Base-by-base conservation (phyloP, 2,797 vertebrate species). In the Coregonus suidteri region DNA sequence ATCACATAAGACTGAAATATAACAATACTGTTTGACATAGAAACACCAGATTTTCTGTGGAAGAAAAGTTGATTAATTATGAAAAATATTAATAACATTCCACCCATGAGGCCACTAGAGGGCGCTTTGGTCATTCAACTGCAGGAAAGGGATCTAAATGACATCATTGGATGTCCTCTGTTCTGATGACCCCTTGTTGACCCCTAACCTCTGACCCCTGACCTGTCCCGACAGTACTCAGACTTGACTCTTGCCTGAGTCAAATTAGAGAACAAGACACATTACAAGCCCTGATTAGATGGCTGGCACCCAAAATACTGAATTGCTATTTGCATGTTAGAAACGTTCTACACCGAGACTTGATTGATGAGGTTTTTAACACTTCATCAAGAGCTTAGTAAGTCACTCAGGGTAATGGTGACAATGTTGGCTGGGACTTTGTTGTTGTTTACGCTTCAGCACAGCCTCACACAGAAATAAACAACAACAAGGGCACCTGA, bases 401-500 rank as follows among this genome's bases (percentile, higher is more conserved):
- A 34, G 56, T 75, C 54, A 81, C 88, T 74, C 84, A 84, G 87
- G 76, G 88, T 75, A 68, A 3, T 73, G 80, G 18, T 20, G 18
- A 9, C 41, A 47, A 47, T 1, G 7, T 47, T 47, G 41, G 41
- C 59, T 56, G 14, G 35, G 14, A 79, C 72, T 79, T 71, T 89
- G 13, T 85, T 77, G 67, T 81, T 76, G 47, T 41, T 83, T 71
- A 31, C 47, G 59, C 16, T 7, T 67, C 65, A 31, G 65, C 11
- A 67, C 65, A 16, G 54, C 16, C 25, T 30, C 11, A 16, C 5
- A 59, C 54, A 59, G 54, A 59, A 66, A 15, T 15, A 34, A 66
- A 66, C 4, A 64, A 30, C 20, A 25, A 25, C 62, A 11, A 65
- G 52, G 13, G 3, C 52, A 13, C 59, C 16, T 67, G 0, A 41